Conservation (phyloP, 23 tunicate genomes). For the Pegea sp. region DNA sequence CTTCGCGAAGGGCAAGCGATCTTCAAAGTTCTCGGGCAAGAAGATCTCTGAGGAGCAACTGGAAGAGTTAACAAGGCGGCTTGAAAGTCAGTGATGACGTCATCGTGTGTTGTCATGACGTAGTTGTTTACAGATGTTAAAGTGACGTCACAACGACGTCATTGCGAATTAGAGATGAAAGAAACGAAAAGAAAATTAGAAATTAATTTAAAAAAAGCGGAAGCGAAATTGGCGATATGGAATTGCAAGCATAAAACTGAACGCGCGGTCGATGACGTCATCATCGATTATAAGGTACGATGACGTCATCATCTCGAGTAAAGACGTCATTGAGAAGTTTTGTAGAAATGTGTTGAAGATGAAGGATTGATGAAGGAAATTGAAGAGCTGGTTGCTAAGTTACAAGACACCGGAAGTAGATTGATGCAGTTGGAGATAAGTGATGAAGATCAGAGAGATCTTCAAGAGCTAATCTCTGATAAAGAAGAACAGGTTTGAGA, state of each 20-base stretch:
- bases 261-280: conserved; percentile 15
- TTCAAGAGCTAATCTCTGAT: conserved; percentile 18
- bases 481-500: conserved; percentile 48
- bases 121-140: background rate
- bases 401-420: conserved; percentile 4
- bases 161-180: no score
- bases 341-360: background rate
- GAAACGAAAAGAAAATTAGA: no score
- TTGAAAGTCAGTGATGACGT: conserved; percentile 15
- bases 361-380: conserved; percentile 16
- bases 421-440: no score
- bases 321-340: no score
- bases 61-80: conserved; percentile 49
- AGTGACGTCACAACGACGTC: no score
- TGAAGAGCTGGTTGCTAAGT: conserved; percentile 8
- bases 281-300: conserved; percentile 29
- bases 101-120: background rate
- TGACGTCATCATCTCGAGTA: no score
- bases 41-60: conserved; percentile 72
- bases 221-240: conserved; percentile 35
- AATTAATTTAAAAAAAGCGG: conserved; percentile 19
- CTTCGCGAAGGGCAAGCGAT: conserved; percentile 29
- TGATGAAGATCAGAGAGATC: conserved; percentile 10
- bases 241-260: conserved; percentile 15
- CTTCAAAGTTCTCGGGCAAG: conserved; percentile 37